Conservation (phyloP, 2,113 vertebrate genomes). For the Lathamus discolor region DNA sequence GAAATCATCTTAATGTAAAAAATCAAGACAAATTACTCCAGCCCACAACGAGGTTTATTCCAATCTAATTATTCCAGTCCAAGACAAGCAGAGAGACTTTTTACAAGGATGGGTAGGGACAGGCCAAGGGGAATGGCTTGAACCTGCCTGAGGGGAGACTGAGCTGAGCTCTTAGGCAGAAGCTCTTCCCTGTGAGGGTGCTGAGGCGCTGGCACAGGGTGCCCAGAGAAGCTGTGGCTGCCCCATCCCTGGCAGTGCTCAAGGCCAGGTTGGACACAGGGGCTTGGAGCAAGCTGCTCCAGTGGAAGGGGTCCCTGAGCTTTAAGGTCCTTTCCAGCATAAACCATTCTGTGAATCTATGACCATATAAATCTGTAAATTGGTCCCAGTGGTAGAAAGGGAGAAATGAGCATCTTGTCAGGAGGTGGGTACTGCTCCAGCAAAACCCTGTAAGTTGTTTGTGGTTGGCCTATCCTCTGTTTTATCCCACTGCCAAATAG, state of each 20-base stretch:
- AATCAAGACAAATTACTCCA: neutral
- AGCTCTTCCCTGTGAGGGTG: neutral
- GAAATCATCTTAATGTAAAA: neutral
- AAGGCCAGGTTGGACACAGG: too few relatives aligned
- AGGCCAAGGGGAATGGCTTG: neutral
- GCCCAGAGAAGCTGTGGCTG: too few relatives aligned
- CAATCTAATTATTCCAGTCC: neutral
- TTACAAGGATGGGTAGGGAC: neutral
- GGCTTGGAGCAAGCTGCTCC: neutral
- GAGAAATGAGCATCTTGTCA: neutral
- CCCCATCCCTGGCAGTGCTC: too few relatives aligned
- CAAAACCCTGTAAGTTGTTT: rapidly evolving
- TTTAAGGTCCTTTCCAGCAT: neutral
- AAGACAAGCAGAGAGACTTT: neutral
- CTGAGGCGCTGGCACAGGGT: too few relatives aligned
- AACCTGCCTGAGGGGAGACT: neutral
- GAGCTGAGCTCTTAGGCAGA: neutral
- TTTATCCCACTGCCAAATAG: neutral
- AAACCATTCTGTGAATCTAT: neutral
- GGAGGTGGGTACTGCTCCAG: neutral
- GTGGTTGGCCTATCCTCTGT: neutral
- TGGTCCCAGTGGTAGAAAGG: neutral
- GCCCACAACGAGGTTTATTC: neutral
- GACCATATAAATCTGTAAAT: neutral
- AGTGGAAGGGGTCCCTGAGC: neutral